phyloP scores from a whole-genome alignment of 1,140 invertebrate species.

The Aphelinus atriplicis region DNA sequence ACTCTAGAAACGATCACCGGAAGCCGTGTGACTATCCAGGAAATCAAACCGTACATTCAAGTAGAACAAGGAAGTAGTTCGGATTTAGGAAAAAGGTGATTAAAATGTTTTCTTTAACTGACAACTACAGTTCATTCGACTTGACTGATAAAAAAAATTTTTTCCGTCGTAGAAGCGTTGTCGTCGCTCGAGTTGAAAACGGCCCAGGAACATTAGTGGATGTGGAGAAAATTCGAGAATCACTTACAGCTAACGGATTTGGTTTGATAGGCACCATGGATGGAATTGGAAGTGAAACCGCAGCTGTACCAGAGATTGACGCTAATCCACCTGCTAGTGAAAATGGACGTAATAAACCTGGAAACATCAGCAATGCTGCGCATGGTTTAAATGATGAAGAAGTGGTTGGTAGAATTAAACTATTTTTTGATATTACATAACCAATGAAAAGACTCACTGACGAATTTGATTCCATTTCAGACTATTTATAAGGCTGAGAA shows the following conservation, averaged over 20 bases:
- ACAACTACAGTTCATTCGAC: conserved; percentile 12
- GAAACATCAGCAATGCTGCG: conserved; percentile 42
- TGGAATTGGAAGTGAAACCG: conserved; percentile 23
- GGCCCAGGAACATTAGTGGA: conserved; percentile 59
- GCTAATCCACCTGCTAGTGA: neutral
- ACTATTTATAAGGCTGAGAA: conserved; percentile 77
- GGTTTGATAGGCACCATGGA: conserved; percentile 58
- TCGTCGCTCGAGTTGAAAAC: conserved; percentile 71
- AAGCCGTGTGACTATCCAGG: conserved; percentile 77
- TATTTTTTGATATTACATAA: neutral
- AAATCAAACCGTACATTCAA: conserved; percentile 74
- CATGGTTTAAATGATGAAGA: conserved; percentile 48
- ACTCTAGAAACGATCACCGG: conserved; percentile 80
- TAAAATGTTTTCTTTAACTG: neutral
- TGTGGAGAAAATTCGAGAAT: conserved; percentile 63
- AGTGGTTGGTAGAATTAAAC: conserved; percentile 53
- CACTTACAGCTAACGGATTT: conserved; percentile 74
- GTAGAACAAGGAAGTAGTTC: conserved; percentile 40
- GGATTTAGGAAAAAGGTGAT: conserved; percentile 51
- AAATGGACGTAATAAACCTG: conserved; percentile 21
- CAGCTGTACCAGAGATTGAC: conserved; percentile 10
- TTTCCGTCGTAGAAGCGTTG: conserved; percentile 73
- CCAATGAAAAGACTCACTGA: neutral
- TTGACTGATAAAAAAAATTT: conserved; percentile 17
- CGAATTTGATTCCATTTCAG: conserved; percentile 55